phyloP scores from a whole-genome alignment of 2,797 vertebrate species.

The Allobates femoralis region DNA sequence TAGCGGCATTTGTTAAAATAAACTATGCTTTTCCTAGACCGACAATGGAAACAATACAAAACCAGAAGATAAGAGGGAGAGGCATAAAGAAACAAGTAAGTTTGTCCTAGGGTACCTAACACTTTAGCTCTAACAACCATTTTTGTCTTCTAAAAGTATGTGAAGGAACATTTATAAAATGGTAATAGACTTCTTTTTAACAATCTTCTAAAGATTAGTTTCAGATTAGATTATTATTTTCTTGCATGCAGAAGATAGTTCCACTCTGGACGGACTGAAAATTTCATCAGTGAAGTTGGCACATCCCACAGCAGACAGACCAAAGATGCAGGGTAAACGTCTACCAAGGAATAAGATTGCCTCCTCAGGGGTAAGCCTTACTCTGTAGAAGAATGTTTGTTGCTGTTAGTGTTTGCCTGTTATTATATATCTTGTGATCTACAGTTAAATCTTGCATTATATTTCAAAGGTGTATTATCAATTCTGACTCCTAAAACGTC shows the following conservation, averaged over 20 bases:
- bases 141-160: neutral
- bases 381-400: neutral
- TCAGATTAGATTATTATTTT: neutral
- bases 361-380: neutral
- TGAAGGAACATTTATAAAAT: neutral
- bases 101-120: neutral
- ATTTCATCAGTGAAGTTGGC: constrained; percentile 77
- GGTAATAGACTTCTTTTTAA: neutral
- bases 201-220: neutral
- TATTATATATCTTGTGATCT: neutral
- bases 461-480: neutral
- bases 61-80: neutral
- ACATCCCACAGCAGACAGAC: constrained; percentile 82
- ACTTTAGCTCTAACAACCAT: neutral
- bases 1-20: neutral
- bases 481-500: neutral
- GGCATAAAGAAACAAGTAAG: neutral
- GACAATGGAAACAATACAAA: neutral
- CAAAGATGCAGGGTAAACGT: constrained; percentile 82
- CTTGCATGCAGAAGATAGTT: neutral
- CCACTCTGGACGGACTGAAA: constrained; percentile 72
- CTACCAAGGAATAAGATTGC: constrained; percentile 72
- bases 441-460: neutral
- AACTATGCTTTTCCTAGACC: constrained; percentile 47
- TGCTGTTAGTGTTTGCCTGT: neutral